Conservation (phyloP, 2,113 vertebrate species). For the Pandion haliaetus region DNA sequence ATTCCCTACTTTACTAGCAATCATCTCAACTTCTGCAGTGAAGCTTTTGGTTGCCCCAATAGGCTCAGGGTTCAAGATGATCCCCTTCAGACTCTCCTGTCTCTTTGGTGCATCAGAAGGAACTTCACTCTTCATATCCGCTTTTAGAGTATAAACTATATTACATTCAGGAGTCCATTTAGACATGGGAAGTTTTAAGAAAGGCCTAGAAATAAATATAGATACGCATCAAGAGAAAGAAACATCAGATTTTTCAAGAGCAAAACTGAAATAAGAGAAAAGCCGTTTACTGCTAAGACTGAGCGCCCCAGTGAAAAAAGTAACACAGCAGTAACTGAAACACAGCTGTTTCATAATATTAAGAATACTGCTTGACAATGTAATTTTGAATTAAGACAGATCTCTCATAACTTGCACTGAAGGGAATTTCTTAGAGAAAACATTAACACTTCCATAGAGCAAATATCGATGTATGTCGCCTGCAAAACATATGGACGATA, state of each 20-base stretch:
- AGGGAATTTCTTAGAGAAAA: not conserved
- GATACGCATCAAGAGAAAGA: not conserved
- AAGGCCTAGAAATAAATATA: slow-evolving; percentile 66
- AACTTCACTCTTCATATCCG: slow-evolving; percentile 98
- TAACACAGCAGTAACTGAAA: not conserved
- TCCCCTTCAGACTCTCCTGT: slow-evolving; percentile 94
- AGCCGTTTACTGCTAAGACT: not conserved
- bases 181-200: slow-evolving; percentile 77
- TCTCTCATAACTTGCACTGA: not conserved
- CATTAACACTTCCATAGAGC: not conserved
- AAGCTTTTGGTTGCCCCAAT: slow-evolving; percentile 89
- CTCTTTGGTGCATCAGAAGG: slow-evolving; percentile 88
- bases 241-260: not conserved
- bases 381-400: not conserved
- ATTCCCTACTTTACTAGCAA: slow-evolving; percentile 90
- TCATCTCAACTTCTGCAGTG: slow-evolving; percentile 89
- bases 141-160: slow-evolving; percentile 73
- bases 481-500: accelerated
- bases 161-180: slow-evolving; percentile 79
- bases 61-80: slow-evolving; percentile 90
- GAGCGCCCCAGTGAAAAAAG: not conserved
- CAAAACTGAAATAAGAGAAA: not conserved
- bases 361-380: not conserved
- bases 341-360: not conserved
- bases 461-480: not conserved